Base-by-base conservation (phyloP, 1,140 invertebrate genomes). In the Drosophila simulans region DNA sequence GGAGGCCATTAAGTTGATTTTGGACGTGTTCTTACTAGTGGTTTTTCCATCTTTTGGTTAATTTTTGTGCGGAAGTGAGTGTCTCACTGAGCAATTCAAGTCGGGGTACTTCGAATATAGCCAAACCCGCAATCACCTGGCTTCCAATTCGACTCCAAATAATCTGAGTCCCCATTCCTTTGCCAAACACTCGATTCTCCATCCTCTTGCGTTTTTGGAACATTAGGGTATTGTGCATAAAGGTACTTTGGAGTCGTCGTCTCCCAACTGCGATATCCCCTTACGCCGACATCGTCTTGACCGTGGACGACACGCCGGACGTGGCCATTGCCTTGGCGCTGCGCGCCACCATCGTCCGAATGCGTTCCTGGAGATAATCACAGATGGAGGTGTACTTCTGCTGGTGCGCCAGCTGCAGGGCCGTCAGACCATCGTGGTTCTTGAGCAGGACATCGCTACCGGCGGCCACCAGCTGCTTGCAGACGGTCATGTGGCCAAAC, bases 401-500 rank as follows among this genome's bases (percentile, higher is more conserved):
- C 39, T 92, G 83, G 17, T 88, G 80, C 1, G 96, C 96, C 54
- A 96, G 92, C 84, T 96, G 95, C 53, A 94, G 91, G 5, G 96
- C 93, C 1, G 95, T 95, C 4, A 95, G 92, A 2, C 95, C 95
- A 51, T 96, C 95, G 75, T 95, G 94, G 93, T 96, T 97, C 79
- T 94, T 94, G 25, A 95, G 90, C 52, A 92, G 92, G 34, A 95
- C 94, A 93, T 96, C 94, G 42, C 95, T 95, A 37, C 96, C 96
- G 64, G 94, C 95, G 59, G 94, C 94, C 5, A 98, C 94, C 46
- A 98, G 93, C 86, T 96, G 95, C 77, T 95, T 95, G 27, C 96
- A 95, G 20, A 97, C 95, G 5, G 95, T 93, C 91, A 97, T 94
- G 79, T 97, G 96, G 7, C 97, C 97, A 93, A 96, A 97, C 93